Evolutionary conservation across 2,888 invertebrate species (phyloP).

Genomic region (Mantis religiosa): DNA sequence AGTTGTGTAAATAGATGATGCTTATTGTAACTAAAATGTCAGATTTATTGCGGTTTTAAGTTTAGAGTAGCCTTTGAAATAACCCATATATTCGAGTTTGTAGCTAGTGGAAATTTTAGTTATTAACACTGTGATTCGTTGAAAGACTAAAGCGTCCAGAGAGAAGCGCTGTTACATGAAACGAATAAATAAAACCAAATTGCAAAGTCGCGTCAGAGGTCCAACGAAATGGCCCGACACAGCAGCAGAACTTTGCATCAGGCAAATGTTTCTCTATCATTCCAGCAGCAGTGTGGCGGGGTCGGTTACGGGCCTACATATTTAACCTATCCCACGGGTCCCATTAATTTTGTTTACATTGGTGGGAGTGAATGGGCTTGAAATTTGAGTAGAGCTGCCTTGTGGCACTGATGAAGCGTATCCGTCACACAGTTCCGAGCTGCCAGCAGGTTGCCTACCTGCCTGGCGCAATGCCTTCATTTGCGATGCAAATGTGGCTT

Average conservation of each 20-base stretch:
- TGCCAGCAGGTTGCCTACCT: not conserved
- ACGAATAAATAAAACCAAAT: no score
- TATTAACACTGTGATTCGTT: no score
- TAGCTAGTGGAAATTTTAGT: no score
- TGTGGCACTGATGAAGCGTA: not conserved
- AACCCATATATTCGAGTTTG: no score
- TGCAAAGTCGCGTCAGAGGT: not conserved
- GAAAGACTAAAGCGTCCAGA: no score
- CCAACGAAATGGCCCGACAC: not conserved
- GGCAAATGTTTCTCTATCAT: not conserved
- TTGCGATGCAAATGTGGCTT: not conserved
- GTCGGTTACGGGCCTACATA: not conserved
- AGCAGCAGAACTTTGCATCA: not conserved
- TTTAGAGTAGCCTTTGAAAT: no score
- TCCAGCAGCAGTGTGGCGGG: no score
- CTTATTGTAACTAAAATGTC: no score
- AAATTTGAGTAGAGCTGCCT: not conserved
- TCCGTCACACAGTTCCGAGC: not conserved
- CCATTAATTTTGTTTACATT: not conserved
- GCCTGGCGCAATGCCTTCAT: not conserved
- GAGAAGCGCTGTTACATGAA: no score
- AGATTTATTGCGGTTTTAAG: no score
- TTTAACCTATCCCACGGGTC: not conserved
- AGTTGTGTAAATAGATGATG: no score
- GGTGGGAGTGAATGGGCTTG: not conserved